phyloP scores from a whole-genome alignment of 1,140 invertebrate species.

The Paraescarpia echinospica region DNA sequence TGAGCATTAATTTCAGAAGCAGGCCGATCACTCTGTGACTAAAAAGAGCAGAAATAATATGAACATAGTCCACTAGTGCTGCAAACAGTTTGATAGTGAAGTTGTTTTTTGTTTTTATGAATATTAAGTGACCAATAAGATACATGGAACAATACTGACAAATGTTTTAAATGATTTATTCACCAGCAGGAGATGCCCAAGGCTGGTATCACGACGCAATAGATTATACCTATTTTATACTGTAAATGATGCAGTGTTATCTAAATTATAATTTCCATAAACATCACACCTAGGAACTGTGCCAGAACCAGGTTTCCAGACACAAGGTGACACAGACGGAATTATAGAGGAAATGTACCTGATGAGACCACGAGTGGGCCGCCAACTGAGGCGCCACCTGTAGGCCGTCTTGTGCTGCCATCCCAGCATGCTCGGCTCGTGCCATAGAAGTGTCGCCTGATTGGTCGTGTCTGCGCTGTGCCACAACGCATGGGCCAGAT shows the following conservation, averaged over 20 bases:
- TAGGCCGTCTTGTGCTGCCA: slow-evolving; percentile 38
- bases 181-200: neutral
- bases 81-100: too few relatives aligned
- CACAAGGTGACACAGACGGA: neutral
- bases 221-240: neutral
- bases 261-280: too few relatives aligned
- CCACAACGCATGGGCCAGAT: slow-evolving; percentile 8
- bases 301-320: neutral
- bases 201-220: neutral
- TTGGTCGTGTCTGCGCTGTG: slow-evolving; percentile 9
- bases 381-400: slow-evolving; percentile 36
- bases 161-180: neutral
- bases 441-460: slow-evolving; percentile 33
- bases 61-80: too few relatives aligned
- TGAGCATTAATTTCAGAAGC: too few relatives aligned
- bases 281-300: too few relatives aligned
- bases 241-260: neutral
- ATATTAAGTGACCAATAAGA: too few relatives aligned
- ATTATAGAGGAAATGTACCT: slow-evolving; percentile 27
- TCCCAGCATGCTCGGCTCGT: slow-evolving; percentile 35
- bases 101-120: too few relatives aligned
- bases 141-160: neutral
- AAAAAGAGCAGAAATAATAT: too few relatives aligned
- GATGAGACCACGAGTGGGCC: slow-evolving; percentile 37
- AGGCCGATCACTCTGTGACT: too few relatives aligned